A percentile compares a stretch with the other conserved stretches of the same genome.
These are phyloP conservation scores for Drosophila insularis DNA, from an alignment of 1,140 invertebrate genomes.

Conservation along the genomic window DNA sequence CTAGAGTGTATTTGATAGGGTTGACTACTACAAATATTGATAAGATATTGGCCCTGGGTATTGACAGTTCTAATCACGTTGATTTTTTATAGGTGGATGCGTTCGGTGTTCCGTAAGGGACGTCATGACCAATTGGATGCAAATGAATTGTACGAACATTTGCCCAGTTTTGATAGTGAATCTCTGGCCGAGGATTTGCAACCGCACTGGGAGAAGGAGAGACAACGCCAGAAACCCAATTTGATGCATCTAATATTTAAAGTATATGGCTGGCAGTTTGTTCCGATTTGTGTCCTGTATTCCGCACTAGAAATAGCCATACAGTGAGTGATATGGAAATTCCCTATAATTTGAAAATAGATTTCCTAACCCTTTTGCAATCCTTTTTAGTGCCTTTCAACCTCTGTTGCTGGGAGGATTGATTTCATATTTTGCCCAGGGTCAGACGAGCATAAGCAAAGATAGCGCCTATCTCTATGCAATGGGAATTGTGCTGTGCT, in stretches of 20 bases:
- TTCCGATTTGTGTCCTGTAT: constrained; percentile 64
- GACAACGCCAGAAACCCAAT: constrained; percentile 82
- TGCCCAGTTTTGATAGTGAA: constrained; percentile 82
- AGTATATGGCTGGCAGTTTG: constrained; percentile 83
- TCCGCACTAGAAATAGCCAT: constrained; percentile 62
- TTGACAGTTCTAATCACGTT: constrained; percentile 20
- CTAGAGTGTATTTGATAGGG: neutral
- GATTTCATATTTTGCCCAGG: constrained; percentile 85
- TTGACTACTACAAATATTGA: constrained; percentile 4
- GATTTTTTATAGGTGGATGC: constrained; percentile 69
- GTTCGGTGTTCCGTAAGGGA: constrained; percentile 79
- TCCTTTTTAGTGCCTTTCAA: constrained; percentile 83
- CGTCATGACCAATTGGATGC: constrained; percentile 78
- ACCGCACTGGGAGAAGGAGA: constrained; percentile 84
- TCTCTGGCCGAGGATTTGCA: constrained; percentile 83
- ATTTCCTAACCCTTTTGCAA: neutral
- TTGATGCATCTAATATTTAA: constrained; percentile 84
- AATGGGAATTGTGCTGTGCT: constrained; percentile 84
- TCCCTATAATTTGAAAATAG: neutral
- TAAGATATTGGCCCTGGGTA: constrained; percentile 39
- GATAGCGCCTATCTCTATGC: constrained; percentile 84
- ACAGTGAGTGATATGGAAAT: constrained; percentile 50
- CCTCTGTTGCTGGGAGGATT: constrained; percentile 86
- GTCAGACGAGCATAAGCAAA: constrained; percentile 67
- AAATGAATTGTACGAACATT: constrained; percentile 82